Base-by-base conservation (phyloP, 2,113 vertebrate species). In the Oceanites oceanicus region DNA sequence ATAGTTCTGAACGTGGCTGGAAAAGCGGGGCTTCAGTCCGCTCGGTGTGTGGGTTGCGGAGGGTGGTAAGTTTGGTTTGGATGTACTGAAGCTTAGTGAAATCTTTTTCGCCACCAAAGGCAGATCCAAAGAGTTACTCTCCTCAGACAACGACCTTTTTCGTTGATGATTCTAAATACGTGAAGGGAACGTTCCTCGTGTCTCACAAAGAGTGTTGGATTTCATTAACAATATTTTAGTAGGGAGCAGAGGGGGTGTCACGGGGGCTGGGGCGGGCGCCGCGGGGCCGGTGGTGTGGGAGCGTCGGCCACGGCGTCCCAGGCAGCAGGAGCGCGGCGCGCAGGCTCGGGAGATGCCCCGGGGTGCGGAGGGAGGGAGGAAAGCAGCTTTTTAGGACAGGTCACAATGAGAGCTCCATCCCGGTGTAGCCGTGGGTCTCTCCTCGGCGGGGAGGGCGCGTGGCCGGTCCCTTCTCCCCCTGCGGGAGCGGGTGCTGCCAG, bases 21-120 rank as follows among this genome's bases (percentile, higher is more conserved):
- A 25, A 38, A 59, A 36, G 4, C 3, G 14, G 23, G 5, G 34
- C 71, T 47, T 14, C 11, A 0, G 22, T 20, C 5, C 12, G 52
- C 40, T 40, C 7, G 20, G 53, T 7, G 36, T 25, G 62, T 2
- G 4, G 49, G 11, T 10, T 72, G 34, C 2, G 34, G n/a, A 63
- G 74, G 47, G 74, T 1, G 56, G 13, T 9, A 1, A 6, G 8
- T 1, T 36, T 3, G 0, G 22, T 7, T 34, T 11, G 13, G 44
- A 66, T 0, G 2, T 17, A 13, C 58, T 10, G 8, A 11, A 34
- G 59, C n/a, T 73, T 9, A 23, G 56, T 3, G 66, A 75, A 81
- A 55, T 67, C 66, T 32, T 50, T 10, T 9, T 18, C 0, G 2
- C 15, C 47, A 2, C 56, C 9, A 0, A n/a, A 7, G 0, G 0